phyloP scores from a whole-genome alignment of 1,140 invertebrate species.

The Lordiphosa collinella region DNA sequence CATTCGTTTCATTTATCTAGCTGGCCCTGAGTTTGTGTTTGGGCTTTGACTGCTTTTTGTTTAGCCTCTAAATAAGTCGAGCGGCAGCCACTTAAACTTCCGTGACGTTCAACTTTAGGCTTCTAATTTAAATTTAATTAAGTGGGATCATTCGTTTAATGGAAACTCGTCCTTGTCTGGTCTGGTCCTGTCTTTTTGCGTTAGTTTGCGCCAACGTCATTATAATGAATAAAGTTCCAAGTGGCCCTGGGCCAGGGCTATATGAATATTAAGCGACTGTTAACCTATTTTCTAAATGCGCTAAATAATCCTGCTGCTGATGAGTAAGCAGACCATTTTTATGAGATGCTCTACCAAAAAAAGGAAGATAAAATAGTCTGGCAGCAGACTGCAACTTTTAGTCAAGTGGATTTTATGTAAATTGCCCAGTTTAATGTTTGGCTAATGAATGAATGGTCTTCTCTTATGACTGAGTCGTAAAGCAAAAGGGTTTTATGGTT shows the following conservation, averaged over 20 bases:
- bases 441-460: constrained; percentile 57
- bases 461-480: constrained; percentile 13
- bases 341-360: constrained; percentile 13
- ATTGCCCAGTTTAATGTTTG: constrained; percentile 51
- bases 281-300: constrained; percentile 72
- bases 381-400: constrained; percentile 46
- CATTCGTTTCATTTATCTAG: constrained; percentile 70
- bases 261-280: constrained; percentile 74
- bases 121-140: constrained; percentile 78
- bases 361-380: constrained; percentile 13
- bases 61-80: constrained; percentile 32
- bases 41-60: constrained; percentile 9
- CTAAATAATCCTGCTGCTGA: constrained; percentile 45
- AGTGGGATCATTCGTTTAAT: constrained; percentile 62
- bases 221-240: constrained; percentile 68
- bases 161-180: constrained; percentile 17
- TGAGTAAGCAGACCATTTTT: constrained; percentile 39
- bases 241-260: constrained; percentile 28
- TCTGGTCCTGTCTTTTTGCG: constrained; percentile 14
- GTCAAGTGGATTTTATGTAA: constrained; percentile 45
- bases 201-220: constrained; percentile 67
- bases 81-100: constrained; percentile 41
- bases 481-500: not conserved
- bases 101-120: constrained; percentile 74
- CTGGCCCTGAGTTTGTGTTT: constrained; percentile 22